Evolutionary conservation across 2,797 vertebrate genomes (phyloP), one percentile per base, ranked within the genome.

Genomic region (Loriculus beryllinus): DNA sequence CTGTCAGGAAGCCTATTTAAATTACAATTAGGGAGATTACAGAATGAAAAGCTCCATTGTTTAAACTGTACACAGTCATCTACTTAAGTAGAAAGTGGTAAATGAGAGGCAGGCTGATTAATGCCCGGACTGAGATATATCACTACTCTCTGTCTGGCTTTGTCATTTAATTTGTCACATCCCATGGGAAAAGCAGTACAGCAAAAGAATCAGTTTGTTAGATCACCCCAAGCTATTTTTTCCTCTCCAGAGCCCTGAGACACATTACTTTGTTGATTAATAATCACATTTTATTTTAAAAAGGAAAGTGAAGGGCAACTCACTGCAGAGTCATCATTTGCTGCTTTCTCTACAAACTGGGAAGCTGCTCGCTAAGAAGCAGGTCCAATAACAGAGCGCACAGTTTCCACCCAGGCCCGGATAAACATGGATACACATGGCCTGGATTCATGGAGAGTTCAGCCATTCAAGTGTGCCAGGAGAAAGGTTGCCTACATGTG

Each of bases 1-100:
- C 92, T 90, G 85, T 95, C 96, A 96, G 87, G 91, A 97, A 97
- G 95, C 59, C 67, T 84, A 90, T 96, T 97, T 96, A 97, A 96
- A 95, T 95, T 70, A 93, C 84, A 91, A 82, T 96, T 93, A 95
- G 90, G 91, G 57, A 90, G 86, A 96, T 88, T 86, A 92, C 12
- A 19, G 56, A 95, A 96, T 88, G 82, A 97, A 97, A 96, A 96
- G 86, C 43, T 76, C 86, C 83, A 56, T 94, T 97, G 95, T 97
- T 94, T 67, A 90, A 94, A 92, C 67, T 92, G 84, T 95, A 89
- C 89, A 80, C 67, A 94, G 92, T 91, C 92, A 88, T 88, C 96
- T 96, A 94, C 96, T 98, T 97, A 96, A 97, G 95, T 86, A 92
- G 78, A 79, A 95, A 95, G 62, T 57, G 51, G 90, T 83, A 95